phyloP scores from a whole-genome alignment of 2,797 vertebrate genomes.

The Halcyon smyrnensis region DNA sequence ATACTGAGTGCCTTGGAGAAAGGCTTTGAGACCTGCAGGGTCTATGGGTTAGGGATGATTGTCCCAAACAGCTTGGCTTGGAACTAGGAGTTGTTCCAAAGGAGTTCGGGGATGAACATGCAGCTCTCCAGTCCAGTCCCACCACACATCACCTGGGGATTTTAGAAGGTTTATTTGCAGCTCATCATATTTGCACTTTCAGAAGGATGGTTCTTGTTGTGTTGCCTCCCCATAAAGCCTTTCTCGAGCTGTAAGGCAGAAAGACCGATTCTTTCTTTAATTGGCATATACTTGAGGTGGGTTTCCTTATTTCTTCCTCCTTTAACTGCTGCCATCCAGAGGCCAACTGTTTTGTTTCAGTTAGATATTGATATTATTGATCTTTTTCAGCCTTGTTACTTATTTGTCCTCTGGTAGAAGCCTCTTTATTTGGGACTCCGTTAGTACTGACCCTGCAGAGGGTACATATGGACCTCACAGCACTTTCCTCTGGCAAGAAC shows the following conservation, averaged over 20 bases:
- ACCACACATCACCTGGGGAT: neutral
- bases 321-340: constrained; percentile 59
- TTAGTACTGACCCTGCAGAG: neutral
- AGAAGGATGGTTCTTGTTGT: neutral
- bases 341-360: constrained; percentile 14
- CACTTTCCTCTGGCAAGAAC: neutral
- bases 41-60: neutral
- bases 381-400: neutral
- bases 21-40: neutral
- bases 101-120: neutral
- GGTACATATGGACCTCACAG: neutral
- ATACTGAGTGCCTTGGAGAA: neutral
- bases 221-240: neutral
- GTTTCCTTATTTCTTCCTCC: constrained; percentile 2
- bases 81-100: neutral
- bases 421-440: neutral
- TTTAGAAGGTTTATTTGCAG: neutral
- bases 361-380: neutral
- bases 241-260: neutral
- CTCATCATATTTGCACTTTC: neutral
- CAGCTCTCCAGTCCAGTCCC: neutral
- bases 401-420: neutral
- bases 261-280: neutral
- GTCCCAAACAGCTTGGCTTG: neutral
- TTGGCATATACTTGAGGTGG: neutral